phyloP scores from a whole-genome alignment of 2,113 vertebrate species.

The Hippopotamus amphibius region DNA sequence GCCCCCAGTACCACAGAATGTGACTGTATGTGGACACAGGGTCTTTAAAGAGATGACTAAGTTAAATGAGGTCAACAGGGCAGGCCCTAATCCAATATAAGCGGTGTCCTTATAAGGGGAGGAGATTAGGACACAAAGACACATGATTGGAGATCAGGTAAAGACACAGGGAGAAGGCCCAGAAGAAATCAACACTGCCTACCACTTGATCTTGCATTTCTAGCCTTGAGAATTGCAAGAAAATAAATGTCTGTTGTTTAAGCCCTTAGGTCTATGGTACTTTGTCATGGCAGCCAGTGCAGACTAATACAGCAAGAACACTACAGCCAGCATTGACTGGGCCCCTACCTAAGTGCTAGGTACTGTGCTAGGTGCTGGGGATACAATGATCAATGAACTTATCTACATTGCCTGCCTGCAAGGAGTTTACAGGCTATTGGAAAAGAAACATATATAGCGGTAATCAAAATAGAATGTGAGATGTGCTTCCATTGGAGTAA shows the following conservation, averaged over 20 bases:
- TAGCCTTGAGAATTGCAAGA: neutral
- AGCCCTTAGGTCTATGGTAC: neutral
- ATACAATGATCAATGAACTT: neutral
- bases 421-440: neutral
- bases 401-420: neutral
- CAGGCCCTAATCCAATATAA: neutral
- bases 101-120: neutral
- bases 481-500: neutral
- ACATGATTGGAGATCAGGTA: neutral
- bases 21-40: neutral
- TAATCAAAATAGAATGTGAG: neutral
- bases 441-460: neutral
- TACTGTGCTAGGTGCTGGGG: neutral
- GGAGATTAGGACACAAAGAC: neutral
- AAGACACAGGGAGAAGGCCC: neutral
- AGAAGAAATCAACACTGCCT: neutral
- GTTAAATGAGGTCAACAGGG: neutral
- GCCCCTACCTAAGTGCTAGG: neutral
- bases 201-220: neutral
- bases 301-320: neutral
- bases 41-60: neutral
- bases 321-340: neutral
- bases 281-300: neutral
- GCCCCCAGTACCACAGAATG: neutral
- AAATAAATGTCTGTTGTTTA: neutral